These are phyloP conservation scores for Sclerodermus sp. DNA, from an alignment of 2,888 invertebrate genomes.

Conservation along the genomic window DNA sequence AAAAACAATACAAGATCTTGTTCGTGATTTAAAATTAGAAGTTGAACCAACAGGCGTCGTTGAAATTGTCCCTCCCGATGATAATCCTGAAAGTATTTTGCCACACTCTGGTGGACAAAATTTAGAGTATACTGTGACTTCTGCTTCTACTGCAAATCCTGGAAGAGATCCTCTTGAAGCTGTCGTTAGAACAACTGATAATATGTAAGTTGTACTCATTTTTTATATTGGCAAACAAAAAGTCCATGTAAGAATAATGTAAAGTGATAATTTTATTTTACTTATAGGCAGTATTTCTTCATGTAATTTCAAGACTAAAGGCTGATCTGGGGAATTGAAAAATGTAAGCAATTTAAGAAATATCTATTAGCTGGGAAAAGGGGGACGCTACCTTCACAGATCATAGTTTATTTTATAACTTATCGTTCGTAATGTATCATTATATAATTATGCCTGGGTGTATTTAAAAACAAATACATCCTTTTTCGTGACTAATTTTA, in stretches of 20 bases:
- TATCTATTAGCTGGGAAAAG: too few species aligned
- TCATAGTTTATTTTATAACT: too few species aligned
- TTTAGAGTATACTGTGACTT: constrained; percentile 43
- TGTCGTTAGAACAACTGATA: constrained; percentile 54
- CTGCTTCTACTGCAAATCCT: constrained; percentile 22
- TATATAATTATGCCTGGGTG: too few species aligned
- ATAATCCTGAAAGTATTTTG: constrained; percentile 50
- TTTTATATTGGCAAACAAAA: background rate
- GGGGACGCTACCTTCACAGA: too few species aligned
- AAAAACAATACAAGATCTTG: constrained; percentile 47
- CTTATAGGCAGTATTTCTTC: constrained; percentile 44
- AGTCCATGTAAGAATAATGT: too few species aligned
- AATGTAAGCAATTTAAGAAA: too few species aligned
- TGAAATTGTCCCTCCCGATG: constrained; percentile 44
- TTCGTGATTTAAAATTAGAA: constrained; percentile 49
- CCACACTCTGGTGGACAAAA: constrained; percentile 46
- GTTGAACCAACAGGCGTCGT: constrained; percentile 46
- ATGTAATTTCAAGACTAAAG: constrained; percentile 28
- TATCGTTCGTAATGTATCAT: too few species aligned
- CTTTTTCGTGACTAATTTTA: background rate
- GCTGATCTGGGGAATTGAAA: too few species aligned
- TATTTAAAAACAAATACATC: background rate
- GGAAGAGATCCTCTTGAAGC: constrained; percentile 58
- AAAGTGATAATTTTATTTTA: constrained; percentile 3
- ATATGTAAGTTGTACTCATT: constrained; percentile 50